These are phyloP conservation scores for Nemoura dubitans DNA, from an alignment of 2,888 invertebrate species.

Conservation along the genomic window DNA sequence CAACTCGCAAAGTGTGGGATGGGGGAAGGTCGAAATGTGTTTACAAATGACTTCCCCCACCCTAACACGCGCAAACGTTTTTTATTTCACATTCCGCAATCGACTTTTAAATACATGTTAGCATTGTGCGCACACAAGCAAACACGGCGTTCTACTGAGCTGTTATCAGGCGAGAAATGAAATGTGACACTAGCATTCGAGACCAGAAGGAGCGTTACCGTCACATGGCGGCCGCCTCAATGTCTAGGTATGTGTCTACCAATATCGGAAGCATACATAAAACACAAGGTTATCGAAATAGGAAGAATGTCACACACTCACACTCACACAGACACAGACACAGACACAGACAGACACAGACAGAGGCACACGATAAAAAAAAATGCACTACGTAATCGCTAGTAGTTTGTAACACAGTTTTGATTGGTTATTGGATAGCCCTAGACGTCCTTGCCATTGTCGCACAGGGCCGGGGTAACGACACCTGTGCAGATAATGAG, in stretches of 20 bases:
- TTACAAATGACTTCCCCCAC: slow-evolving; percentile 9
- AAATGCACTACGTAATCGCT: neutral
- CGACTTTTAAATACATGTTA: slow-evolving; percentile 7
- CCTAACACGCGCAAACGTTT: neutral
- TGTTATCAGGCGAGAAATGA: neutral
- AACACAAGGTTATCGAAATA: slow-evolving; percentile 34
- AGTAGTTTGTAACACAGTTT: neutral
- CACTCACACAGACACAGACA: neutral
- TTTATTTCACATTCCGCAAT: neutral
- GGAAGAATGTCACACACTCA: neutral
- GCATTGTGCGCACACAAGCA: neutral
- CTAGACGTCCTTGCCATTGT: slow-evolving; percentile 26
- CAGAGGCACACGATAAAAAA: slow-evolving; percentile 13
- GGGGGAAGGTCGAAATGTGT: slow-evolving; percentile 21
- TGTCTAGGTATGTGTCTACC: slow-evolving; percentile 19
- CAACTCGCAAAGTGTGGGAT: slow-evolving; percentile 30
- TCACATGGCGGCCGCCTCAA: neutral
- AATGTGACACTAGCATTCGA: slow-evolving; percentile 22
- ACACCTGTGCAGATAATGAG: neutral
- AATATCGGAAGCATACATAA: slow-evolving; percentile 18
- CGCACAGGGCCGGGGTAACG: neutral
- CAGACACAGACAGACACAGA: too few species aligned
- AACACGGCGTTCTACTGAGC: slow-evolving; percentile 17
- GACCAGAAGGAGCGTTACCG: neutral
- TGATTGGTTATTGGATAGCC: neutral